Evolutionary conservation across 92 coral and sea anemone genomes (phyloP), one percentile per base, ranked within the genome.

Genomic region (Meandrina meandrites): DNA sequence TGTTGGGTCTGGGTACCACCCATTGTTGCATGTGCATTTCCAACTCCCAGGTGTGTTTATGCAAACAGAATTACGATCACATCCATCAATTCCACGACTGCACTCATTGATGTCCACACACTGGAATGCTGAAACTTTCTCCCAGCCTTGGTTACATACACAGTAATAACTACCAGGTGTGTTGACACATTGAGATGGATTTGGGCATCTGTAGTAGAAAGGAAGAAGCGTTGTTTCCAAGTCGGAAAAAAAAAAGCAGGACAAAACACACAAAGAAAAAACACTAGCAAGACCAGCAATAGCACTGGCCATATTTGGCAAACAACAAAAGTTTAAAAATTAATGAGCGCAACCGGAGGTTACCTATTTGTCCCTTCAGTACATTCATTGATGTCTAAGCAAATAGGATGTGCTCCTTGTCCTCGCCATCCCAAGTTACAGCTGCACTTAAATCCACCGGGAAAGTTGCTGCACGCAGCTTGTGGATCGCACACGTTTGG

Each of bases 41-140:
- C 93, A 96, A 70, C 98, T 96, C 16, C 98, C 98, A 2, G 92
- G 62, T 22, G 98, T 96, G 76, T 96, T 96, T 35, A 93, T 93
- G 85, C 98, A 96, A 54, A 76, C 80, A 40, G 97, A 88, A 42
- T 89, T 85, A 8, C 58, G 86, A 17, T 90, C 89, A 68, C 97
- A 94, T 50, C 87, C 90, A 64, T 92, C 91, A 48, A 89, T 86
- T 16, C 94, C 94, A 24, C 88, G 94, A 34, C 93, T 89, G 81
- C 98, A 94, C 79, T 94, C 98, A 32, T 94, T 36, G 28, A 90
- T 90, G 56, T 94, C 98, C 31, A 34, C 53, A 64, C 95, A 92
- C 50, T 31, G 81, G 70, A 89, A 87, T 79, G 87, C 81, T 28
- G 93, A 87, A 50, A 81, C 77, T 73, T 92, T 89, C 57, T 82